Percentiles rank a stretch among this genome's conserved stretches.
These are phyloP conservation scores for Apis mellifera DNA, from an alignment of 1,140 invertebrate genomes.

Conservation along the genomic window Amel_HAv3.1 CM009943.2:3563001-3563500, in stretches of 20 bases:
- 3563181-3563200: slow-evolving; percentile 49
- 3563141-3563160: not conserved
- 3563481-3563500: not conserved
- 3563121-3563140: slow-evolving; percentile 17
- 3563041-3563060: too few relatives aligned
- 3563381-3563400: slow-evolving; percentile 83
- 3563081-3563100: not conserved
- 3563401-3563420: slow-evolving; percentile 84
- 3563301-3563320: slow-evolving; percentile 87
- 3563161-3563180: slow-evolving; percentile 34
- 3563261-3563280: slow-evolving; percentile 85
- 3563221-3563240: not conserved
- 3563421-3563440: slow-evolving; percentile 79
- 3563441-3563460: too few relatives aligned
- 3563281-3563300: slow-evolving; percentile 88
- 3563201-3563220: not conserved
- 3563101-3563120: not conserved
- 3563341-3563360: slow-evolving; percentile 90
- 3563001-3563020: not conserved
- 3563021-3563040: too few relatives aligned
- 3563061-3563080: not conserved
- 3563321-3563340: slow-evolving; percentile 83
- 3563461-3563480: not conserved
- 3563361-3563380: slow-evolving; percentile 85
- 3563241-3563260: too few relatives aligned